Evolutionary conservation across 2,113 vertebrate species (phyloP).

Genomic region (Nestor notabilis): DNA sequence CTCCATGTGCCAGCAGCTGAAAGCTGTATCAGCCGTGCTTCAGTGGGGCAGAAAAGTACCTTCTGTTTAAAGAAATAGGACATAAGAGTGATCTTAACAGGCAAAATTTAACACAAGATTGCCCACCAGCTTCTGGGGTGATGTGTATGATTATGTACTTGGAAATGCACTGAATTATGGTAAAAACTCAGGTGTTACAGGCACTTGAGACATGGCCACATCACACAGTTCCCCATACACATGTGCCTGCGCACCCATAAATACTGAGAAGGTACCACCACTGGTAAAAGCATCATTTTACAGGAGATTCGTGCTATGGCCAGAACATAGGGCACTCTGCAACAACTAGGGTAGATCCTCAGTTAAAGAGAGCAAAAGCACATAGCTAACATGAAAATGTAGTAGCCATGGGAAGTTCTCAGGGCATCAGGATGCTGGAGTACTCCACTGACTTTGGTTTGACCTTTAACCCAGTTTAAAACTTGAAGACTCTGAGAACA

Average conservation of each 20-base stretch:
- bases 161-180: neutral
- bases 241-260: accelerated
- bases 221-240: neutral
- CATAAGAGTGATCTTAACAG: neutral
- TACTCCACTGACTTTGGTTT: neutral
- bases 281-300: neutral
- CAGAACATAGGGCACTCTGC: neutral
- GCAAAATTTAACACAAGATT: neutral
- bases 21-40: neutral
- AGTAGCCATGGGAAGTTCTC: neutral
- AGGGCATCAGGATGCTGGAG: neutral
- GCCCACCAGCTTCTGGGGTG: neutral
- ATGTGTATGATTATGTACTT: neutral
- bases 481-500: neutral
- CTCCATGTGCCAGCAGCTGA: neutral
- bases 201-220: neutral
- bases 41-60: slow-evolving; percentile 14
- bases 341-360: neutral
- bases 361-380: neutral
- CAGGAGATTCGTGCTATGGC: neutral
- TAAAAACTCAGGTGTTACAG: neutral
- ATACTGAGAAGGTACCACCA: neutral
- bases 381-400: neutral
- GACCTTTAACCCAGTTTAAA: neutral
- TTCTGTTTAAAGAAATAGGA: slow-evolving; percentile 22